phyloP scores from a whole-genome alignment of 2,797 vertebrate genomes.

The Poeciliopsis turneri region DNA sequence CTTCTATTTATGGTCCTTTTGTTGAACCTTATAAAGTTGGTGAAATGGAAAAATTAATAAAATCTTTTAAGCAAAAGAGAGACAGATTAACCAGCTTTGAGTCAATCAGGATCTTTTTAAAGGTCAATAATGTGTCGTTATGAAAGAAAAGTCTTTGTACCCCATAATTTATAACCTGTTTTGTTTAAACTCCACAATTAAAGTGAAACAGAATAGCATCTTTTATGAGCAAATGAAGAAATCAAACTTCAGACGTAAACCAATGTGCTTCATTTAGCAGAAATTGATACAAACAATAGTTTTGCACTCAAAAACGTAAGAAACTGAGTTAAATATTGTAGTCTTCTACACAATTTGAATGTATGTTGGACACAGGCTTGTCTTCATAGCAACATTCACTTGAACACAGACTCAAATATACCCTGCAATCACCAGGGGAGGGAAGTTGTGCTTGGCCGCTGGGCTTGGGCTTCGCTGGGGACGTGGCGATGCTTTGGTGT shows the following conservation, averaged over 20 bases:
- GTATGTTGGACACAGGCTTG: not conserved
- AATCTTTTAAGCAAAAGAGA: not conserved
- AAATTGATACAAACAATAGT: not conserved
- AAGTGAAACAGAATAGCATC: not conserved
- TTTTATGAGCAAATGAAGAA: not conserved
- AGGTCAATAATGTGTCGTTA: not conserved
- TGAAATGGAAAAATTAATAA: not conserved
- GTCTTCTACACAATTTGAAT: not conserved
- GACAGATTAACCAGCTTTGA: not conserved
- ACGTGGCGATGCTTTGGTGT: not conserved
- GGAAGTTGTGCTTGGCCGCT: not conserved
- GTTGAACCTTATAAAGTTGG: not conserved
- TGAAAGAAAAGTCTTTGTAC: not conserved
- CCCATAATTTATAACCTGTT: not conserved
- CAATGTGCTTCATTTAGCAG: not conserved
- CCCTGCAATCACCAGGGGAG: not conserved
- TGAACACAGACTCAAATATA: not conserved
- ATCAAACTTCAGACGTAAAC: not conserved
- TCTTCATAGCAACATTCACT: not conserved
- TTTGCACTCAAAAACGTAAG: not conserved
- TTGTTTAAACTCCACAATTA: not conserved
- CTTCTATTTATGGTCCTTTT: not conserved
- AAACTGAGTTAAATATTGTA: not conserved
- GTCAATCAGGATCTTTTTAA: not conserved
- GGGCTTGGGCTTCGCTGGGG: not conserved